These are phyloP conservation scores for Ectemnius lituratus DNA, from an alignment of 2,888 invertebrate species.

Conservation along the genomic window DNA sequence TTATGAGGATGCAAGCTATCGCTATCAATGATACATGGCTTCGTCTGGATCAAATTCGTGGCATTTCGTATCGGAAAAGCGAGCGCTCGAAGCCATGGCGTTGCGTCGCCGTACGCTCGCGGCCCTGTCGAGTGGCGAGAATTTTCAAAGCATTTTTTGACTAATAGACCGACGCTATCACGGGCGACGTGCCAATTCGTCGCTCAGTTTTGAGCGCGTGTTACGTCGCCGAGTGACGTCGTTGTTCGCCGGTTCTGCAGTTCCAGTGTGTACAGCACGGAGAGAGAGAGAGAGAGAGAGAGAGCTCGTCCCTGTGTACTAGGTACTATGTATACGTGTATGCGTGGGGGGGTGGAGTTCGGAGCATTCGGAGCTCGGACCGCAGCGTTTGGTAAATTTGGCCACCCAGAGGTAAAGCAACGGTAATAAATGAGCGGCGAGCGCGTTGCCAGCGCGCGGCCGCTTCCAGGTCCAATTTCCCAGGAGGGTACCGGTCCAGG, in stretches of 20 bases:
- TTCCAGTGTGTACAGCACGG: no score
- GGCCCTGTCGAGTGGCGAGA: conserved; percentile 5
- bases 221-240: conserved; percentile 62
- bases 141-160: conserved; percentile 57
- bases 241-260: conserved; percentile 28
- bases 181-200: conserved; percentile 62
- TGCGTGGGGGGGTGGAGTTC: conserved; percentile 17
- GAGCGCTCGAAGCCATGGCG: not conserved
- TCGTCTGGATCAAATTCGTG: conserved; percentile 34
- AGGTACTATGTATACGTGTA: not conserved
- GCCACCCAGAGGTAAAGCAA: conserved; percentile 74
- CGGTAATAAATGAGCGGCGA: conserved; percentile 75
- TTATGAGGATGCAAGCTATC: conserved; percentile 27
- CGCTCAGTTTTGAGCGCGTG: conserved; percentile 58
- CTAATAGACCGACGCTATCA: conserved; percentile 37
- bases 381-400: conserved; percentile 69
- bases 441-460: conserved; percentile 61
- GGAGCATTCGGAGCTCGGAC: conserved; percentile 55
- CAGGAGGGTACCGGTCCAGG: conserved; percentile 64
- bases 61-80: conserved; percentile 21
- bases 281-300: no score
- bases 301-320: no score
- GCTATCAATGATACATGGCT: conserved; percentile 36
- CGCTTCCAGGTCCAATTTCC: conserved; percentile 72
- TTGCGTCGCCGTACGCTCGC: not conserved